phyloP scores from a whole-genome alignment of 2,113 vertebrate species.

The Danionella cerebrum region DNA sequence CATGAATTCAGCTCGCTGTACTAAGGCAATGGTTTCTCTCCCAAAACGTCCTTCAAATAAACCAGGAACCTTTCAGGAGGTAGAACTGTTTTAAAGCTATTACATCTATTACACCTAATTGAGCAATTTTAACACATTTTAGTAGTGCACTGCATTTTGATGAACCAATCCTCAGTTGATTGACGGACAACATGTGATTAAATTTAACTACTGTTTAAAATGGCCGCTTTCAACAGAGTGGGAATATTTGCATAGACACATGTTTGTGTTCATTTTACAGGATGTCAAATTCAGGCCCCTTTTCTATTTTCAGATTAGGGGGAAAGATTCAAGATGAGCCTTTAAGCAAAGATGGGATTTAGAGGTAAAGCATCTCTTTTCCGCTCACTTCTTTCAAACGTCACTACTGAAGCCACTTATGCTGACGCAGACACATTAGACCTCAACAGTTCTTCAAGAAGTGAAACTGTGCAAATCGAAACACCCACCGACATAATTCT shows the following conservation, averaged over 20 bases:
- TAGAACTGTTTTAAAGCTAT: neutral
- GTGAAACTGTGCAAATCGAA: neutral
- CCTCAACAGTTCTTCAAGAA: neutral
- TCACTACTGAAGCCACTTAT: neutral
- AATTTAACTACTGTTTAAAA: neutral
- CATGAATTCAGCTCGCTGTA: neutral
- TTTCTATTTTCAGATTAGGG: neutral
- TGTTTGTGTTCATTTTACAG: neutral
- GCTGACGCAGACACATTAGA: neutral
- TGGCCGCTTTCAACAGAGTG: too few species aligned
- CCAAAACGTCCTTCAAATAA: neutral
- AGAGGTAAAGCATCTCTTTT: neutral
- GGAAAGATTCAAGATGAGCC: neutral
- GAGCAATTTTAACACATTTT: neutral
- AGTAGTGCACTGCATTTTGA: neutral
- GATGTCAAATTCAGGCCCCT: neutral
- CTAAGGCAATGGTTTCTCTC: neutral
- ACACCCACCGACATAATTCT: neutral
- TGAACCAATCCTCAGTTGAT: neutral
- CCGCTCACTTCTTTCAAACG: neutral
- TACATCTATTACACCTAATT: too few species aligned
- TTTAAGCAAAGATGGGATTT: neutral
- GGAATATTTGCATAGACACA: neutral
- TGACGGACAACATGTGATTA: neutral
- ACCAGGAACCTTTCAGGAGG: neutral